Base-by-base conservation (phyloP, 2,888 invertebrate genomes). In the Cosmia trapezina region DNA sequence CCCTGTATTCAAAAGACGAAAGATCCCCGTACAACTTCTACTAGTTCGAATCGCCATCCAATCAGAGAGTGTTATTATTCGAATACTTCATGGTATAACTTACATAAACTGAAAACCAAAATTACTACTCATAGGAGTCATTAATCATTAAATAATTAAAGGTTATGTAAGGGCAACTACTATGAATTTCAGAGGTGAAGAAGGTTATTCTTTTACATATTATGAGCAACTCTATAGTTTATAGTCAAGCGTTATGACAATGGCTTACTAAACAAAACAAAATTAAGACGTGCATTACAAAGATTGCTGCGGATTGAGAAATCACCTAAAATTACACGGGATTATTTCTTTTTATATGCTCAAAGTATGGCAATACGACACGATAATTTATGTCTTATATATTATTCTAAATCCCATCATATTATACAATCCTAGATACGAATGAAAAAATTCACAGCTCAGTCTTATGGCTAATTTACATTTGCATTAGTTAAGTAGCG, bases 131-230 rank as follows among this genome's bases (percentile, higher is more conserved):
- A 62, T 63, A 76, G 28, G 33, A 68, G 73, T 69, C 80, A 80
- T 80, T 54, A 83, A 70, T 83, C 83, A 76, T 70, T 11, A 43
- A 33, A 22, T 76, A 72, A 72, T 77, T 22, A 70, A 28, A 47
- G 57, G 67, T 60, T 68, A 59, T 19, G 0, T 11, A 4, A 57
- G 33, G 41, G 19, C 47, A 45, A 60, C 60, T 83, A 43, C 54
- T 43, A 22, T 33, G 63, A 28, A 65, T 11, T 69, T 67, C 59
- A 64, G 9, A 47, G 47, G 69, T 79, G 14, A 66, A 65, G 33
- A 45, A 72, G 45, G 57, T 71, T 54, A 33, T 54, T 56, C n/a
- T 11, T 60, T 43, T 37, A 6, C 12, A 11, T 43, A 0, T 4
- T 67, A 51, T 62, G 51, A 17, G 37, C 37, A 53, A 59, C 41